Evolutionary conservation across 2,113 vertebrate species (phyloP).

Genomic region (Myanophis thanlyinensis): DNA sequence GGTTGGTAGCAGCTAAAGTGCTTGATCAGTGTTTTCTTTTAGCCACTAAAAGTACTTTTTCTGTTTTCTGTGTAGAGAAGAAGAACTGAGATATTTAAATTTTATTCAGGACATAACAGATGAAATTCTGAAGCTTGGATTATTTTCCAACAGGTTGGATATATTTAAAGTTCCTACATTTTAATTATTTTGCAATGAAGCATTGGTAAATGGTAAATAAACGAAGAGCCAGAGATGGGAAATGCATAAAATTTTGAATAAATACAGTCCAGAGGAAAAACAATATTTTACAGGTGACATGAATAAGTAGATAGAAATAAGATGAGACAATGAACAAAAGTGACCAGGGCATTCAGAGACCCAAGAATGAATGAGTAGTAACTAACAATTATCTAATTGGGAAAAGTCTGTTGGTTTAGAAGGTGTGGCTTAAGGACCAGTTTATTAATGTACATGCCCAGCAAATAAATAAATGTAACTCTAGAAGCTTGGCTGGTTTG

Average conservation of each 20-base stretch:
- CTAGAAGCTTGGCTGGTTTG: neutral
- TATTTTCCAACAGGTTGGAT: conserved; percentile 88
- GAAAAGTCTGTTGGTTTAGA: neutral
- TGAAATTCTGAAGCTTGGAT: conserved; percentile 85
- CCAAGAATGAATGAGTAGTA: neutral
- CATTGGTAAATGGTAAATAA: neutral
- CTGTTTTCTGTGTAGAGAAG: conserved; percentile 76
- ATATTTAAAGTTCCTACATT: neutral
- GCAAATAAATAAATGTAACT: neutral
- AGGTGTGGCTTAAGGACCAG: neutral
- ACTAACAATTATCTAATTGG: neutral
- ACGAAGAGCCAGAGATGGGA: neutral
- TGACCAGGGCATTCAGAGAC: neutral
- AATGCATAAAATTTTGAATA: neutral
- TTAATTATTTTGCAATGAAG: neutral
- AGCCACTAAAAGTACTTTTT: conserved; percentile 5
- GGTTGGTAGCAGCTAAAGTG: neutral
- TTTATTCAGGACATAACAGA: conserved; percentile 91
- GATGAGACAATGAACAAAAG: neutral
- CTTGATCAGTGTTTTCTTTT: neutral
- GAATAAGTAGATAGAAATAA: neutral
- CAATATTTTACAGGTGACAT: neutral
- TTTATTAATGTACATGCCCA: neutral
- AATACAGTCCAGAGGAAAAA: neutral
- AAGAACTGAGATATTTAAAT: conserved; percentile 86